Percentiles rank a stretch among this genome's conserved stretches.
Conservation (phyloP, 2,113 vertebrate species). For the Saiga tatarica region DNA sequence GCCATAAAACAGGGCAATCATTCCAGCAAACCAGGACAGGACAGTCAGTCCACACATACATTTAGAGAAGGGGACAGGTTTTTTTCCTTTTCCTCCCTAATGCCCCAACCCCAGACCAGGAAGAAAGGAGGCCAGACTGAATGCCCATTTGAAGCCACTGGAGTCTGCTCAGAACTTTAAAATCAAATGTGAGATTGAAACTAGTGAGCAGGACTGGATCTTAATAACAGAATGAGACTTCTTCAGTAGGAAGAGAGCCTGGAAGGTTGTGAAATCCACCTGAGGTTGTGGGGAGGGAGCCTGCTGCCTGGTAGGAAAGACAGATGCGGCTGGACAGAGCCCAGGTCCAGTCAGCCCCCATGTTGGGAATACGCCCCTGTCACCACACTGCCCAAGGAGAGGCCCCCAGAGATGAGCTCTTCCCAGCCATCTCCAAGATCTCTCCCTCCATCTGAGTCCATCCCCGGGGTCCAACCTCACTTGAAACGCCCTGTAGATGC, state of each 20-base stretch:
- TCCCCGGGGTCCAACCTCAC: background rate
- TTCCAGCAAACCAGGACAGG: background rate
- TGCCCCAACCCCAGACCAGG: background rate
- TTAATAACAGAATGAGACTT: background rate
- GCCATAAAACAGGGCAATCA: background rate
- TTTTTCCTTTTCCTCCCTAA: background rate
- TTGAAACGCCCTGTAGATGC: background rate
- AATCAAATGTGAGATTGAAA: background rate
- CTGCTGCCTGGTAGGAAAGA: background rate
- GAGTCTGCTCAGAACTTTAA: background rate
- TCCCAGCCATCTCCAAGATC: background rate
- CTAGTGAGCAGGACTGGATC: background rate
- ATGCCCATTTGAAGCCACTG: background rate
- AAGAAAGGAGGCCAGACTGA: background rate
- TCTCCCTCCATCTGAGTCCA: too few relatives aligned
- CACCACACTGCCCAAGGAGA: too few relatives aligned
- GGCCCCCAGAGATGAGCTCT: background rate
- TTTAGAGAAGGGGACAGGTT: background rate
- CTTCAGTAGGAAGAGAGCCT: background rate
- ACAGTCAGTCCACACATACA: background rate
- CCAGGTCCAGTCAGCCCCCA: background rate
- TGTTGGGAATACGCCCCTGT: rapidly evolving
- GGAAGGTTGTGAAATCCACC: background rate
- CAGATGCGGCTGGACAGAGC: background rate
- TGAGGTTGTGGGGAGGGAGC: background rate